These are phyloP conservation scores for Cassiopea xamachana DNA, from an alignment of 30 jellyfish, hydroid and myxozoan genomes.

Conservation along the genomic window DNA sequence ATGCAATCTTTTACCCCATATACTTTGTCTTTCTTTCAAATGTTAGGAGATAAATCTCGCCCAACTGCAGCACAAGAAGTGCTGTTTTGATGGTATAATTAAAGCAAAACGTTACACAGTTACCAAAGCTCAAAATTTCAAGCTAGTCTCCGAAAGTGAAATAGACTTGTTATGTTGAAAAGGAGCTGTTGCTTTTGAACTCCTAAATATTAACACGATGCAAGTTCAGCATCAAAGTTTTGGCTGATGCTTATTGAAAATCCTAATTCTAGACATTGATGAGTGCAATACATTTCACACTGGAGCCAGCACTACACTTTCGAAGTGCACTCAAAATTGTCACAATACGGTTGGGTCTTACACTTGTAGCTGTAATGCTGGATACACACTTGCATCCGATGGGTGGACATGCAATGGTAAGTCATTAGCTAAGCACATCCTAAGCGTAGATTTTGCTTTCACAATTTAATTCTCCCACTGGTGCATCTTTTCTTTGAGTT, in stretches of 20 bases:
- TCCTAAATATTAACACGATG: too few species aligned
- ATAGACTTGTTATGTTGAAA: too few species aligned
- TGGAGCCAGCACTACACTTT: constrained; percentile 29
- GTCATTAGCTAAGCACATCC: background rate
- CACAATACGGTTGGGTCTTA: constrained; percentile 70
- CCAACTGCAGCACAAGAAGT: too few species aligned
- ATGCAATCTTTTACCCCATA: background rate
- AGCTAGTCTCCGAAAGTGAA: too few species aligned
- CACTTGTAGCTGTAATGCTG: constrained; percentile 60
- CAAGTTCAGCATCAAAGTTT: too few species aligned
- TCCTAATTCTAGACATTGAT: constrained; percentile 26
- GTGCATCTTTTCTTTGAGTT: too few species aligned
- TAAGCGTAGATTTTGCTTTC: background rate
- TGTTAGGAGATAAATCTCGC: too few species aligned
- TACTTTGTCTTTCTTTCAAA: background rate
- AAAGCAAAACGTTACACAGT: too few species aligned
- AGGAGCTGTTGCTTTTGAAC: too few species aligned
- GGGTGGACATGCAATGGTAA: constrained; percentile 79
- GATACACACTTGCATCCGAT: constrained; percentile 54
- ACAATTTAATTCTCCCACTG: too few species aligned
- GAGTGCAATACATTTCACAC: constrained; percentile 53
- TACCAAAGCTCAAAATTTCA: too few species aligned
- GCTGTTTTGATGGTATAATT: too few species aligned
- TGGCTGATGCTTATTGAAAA: background rate
- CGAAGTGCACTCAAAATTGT: constrained; percentile 71